phyloP scores from a whole-genome alignment of 2,888 invertebrate genomes.

The Bembecia ichneumoniformis region DNA sequence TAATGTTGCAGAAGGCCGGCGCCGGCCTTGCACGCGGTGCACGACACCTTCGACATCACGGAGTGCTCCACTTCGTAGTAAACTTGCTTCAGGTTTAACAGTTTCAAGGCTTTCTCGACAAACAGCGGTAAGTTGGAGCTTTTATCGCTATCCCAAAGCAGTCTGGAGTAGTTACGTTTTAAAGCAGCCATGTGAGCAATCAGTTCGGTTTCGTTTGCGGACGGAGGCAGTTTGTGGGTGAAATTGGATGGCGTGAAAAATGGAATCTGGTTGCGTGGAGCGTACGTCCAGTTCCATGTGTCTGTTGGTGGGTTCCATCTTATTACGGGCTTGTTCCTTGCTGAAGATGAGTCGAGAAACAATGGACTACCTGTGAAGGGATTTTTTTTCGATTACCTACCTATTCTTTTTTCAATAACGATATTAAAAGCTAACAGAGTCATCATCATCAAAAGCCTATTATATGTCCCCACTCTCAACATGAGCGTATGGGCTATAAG shows the following conservation, averaged over 20 bases:
- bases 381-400: neutral
- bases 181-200: slow-evolving; percentile 57
- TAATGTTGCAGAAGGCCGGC: slow-evolving; percentile 89
- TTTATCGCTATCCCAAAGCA: slow-evolving; percentile 82
- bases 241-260: slow-evolving; percentile 59
- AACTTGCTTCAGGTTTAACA: slow-evolving; percentile 88
- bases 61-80: slow-evolving; percentile 89
- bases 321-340: slow-evolving; percentile 48
- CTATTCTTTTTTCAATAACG: neutral
- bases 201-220: slow-evolving; percentile 61
- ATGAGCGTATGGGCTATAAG: too few relatives aligned
- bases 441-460: too few relatives aligned
- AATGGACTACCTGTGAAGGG: slow-evolving; percentile 55
- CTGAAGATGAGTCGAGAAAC: slow-evolving; percentile 46
- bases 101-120: slow-evolving; percentile 85
- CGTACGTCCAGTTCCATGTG: slow-evolving; percentile 57
- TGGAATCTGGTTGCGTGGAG: slow-evolving; percentile 50
- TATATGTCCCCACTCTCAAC: too few relatives aligned
- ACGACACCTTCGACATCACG: slow-evolving; percentile 92
- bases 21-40: slow-evolving; percentile 91
- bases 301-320: slow-evolving; percentile 64
- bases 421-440: too few relatives aligned
- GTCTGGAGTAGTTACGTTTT: slow-evolving; percentile 66
- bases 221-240: slow-evolving; percentile 64
- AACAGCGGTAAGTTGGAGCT: slow-evolving; percentile 82